Evolutionary conservation across 1,140 invertebrate genomes (phyloP).

Genomic region (Sitobion miscanthi): DNA sequence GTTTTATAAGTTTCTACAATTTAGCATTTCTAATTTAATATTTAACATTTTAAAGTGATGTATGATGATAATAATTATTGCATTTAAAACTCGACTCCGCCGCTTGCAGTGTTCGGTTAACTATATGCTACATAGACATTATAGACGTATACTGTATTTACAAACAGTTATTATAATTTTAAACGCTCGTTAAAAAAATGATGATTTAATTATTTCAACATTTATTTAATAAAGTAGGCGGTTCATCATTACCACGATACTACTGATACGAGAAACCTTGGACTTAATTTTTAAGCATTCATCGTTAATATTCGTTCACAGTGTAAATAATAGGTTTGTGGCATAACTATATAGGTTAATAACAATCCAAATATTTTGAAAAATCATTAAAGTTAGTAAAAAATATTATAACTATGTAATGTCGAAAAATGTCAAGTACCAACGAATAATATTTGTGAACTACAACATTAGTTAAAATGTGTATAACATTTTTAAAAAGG

Average conservation of each 20-base stretch:
- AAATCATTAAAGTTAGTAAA: neutral
- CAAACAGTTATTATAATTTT: neutral
- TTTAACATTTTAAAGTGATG: neutral
- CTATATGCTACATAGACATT: neutral
- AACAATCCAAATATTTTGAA: neutral
- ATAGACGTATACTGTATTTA: neutral
- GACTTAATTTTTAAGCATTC: neutral
- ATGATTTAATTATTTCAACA: neutral
- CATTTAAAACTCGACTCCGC: neutral
- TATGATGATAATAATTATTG: neutral
- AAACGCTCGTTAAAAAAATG: neutral
- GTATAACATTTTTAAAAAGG: neutral
- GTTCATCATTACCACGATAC: neutral
- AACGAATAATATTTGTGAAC: neutral
- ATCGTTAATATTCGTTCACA: neutral
- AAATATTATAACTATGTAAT: neutral
- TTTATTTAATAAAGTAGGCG: neutral
- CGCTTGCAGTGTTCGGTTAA: neutral
- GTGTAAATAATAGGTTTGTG: neutral
- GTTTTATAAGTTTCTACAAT: neutral
- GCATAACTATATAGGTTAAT: neutral
- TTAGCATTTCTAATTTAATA: neutral
- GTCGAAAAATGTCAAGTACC: too few species aligned
- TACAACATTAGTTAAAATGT: neutral
- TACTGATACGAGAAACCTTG: neutral